Evolutionary conservation across 92 coral and sea anemone genomes (phyloP).

Genomic region (Zoanthus gigantus): DNA sequence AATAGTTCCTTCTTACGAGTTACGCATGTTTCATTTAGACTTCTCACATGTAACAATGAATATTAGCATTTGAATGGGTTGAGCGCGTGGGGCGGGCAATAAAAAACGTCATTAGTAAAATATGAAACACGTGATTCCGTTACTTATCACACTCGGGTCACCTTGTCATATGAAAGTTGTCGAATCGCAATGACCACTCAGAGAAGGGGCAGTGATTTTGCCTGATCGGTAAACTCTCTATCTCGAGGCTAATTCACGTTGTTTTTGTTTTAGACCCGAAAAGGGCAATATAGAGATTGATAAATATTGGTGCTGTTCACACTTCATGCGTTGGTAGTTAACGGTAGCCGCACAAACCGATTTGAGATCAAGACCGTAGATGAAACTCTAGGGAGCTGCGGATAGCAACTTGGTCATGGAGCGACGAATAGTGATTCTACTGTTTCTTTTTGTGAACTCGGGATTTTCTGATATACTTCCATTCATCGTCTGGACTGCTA

Average conservation of each 20-base stretch:
- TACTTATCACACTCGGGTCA: conserved; percentile 32
- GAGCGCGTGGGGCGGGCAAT: conserved; percentile 41
- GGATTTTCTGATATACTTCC: conserved; percentile 37
- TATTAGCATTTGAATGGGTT: conserved; percentile 26
- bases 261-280: conserved; percentile 14
- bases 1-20: background rate
- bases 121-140: conserved; percentile 23
- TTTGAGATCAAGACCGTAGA: background rate
- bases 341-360: background rate
- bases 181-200: conserved; percentile 11
- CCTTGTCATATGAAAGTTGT: conserved; percentile 11
- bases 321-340: background rate
- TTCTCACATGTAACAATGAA: conserved; percentile 9
- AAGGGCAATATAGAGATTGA: background rate
- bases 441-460: conserved; percentile 36
- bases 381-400: background rate
- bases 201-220: background rate
- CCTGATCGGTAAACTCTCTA: conserved; percentile 4
- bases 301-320: background rate
- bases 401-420: conserved; percentile 18
- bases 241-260: conserved; percentile 38
- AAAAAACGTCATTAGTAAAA: background rate
- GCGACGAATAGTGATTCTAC: conserved; percentile 7
- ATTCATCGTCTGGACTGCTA: conserved; percentile 43
- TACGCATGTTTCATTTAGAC: background rate